A percentile compares a stretch with the other conserved stretches of the same genome.
phyloP scores from a whole-genome alignment of 2,888 invertebrate species.

The Cotesia congregata region DNA sequence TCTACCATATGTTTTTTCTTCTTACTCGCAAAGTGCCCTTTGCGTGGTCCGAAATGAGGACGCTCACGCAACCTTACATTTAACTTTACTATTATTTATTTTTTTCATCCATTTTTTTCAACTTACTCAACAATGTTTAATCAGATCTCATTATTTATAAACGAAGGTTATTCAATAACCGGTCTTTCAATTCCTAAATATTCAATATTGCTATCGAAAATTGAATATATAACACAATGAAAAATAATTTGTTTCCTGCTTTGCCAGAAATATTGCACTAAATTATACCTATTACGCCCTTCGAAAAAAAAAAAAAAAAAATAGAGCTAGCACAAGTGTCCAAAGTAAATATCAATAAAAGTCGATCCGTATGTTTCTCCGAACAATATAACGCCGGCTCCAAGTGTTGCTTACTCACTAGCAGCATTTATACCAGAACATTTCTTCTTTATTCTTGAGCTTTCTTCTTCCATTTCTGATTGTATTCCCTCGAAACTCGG shows the following conservation, averaged over 20 bases:
- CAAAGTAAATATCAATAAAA: constrained; percentile 25
- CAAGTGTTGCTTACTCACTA: constrained; percentile 6
- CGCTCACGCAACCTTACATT: constrained; percentile 5
- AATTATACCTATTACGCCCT: neutral
- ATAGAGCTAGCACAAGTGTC: neutral
- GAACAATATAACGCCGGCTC: constrained; percentile 7
- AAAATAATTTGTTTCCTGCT: constrained; percentile 8
- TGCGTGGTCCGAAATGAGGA: constrained; percentile 13
- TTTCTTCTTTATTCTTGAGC: neutral
- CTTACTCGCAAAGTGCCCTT: neutral
- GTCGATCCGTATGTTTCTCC: constrained; percentile 16
- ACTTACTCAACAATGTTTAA: neutral
- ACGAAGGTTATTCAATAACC: neutral
- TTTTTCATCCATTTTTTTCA: neutral
- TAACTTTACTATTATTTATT: constrained; percentile 5
- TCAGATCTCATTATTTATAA: neutral
- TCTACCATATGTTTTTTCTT: constrained; percentile 33
- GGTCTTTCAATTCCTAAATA: neutral
- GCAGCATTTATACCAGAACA: neutral
- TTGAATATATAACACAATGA: neutral
- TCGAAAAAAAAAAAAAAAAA: neutral
- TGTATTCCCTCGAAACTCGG: neutral
- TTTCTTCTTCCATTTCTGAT: constrained; percentile 11
- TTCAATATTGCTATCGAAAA: neutral
- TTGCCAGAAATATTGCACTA: neutral